A percentile compares a stretch with the other conserved stretches of the same genome.
Evolutionary conservation across 2,113 vertebrate species (phyloP).

Genomic region (Capra hircus): DNA sequence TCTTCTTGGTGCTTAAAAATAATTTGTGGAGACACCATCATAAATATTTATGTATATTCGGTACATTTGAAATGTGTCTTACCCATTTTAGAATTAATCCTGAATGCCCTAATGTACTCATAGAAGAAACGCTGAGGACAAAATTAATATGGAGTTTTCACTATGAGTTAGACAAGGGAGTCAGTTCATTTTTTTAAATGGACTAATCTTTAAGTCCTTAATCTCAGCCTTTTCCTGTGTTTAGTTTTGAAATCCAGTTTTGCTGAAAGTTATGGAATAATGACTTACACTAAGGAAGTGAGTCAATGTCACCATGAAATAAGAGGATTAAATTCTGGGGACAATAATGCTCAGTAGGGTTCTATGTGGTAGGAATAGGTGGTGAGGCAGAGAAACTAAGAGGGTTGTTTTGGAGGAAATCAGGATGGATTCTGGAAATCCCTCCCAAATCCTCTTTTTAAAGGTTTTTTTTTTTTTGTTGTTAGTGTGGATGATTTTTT

Average conservation of each 20-base stretch:
- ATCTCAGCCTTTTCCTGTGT: constrained; percentile 59
- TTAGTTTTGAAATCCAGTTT: constrained; percentile 60
- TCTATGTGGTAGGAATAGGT: neutral
- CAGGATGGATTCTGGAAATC: neutral
- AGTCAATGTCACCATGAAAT: constrained; percentile 47
- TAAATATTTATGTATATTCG: neutral
- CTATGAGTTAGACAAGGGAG: neutral
- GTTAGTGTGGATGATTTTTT: neutral
- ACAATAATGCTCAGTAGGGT: neutral
- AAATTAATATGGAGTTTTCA: constrained; percentile 13
- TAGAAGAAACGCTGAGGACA: neutral
- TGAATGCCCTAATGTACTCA: neutral
- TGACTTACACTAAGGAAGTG: constrained; percentile 47
- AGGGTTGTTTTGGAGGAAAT: neutral
- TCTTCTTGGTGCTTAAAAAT: neutral
- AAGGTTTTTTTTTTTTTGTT: neutral
- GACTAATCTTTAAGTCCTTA: constrained; percentile 18
- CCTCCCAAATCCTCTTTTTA: neutral
- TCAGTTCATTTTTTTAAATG: constrained; percentile 42
- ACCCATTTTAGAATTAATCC: neutral
- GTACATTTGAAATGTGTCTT: neutral
- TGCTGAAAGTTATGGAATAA: constrained; percentile 42
- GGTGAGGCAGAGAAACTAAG: neutral
- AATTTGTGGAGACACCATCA: neutral
- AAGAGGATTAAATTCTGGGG: neutral